These are phyloP conservation scores for Hydrochoerus hydrochaeris DNA, from an alignment of 2,113 vertebrate genomes.

Conservation along the genomic window DNA sequence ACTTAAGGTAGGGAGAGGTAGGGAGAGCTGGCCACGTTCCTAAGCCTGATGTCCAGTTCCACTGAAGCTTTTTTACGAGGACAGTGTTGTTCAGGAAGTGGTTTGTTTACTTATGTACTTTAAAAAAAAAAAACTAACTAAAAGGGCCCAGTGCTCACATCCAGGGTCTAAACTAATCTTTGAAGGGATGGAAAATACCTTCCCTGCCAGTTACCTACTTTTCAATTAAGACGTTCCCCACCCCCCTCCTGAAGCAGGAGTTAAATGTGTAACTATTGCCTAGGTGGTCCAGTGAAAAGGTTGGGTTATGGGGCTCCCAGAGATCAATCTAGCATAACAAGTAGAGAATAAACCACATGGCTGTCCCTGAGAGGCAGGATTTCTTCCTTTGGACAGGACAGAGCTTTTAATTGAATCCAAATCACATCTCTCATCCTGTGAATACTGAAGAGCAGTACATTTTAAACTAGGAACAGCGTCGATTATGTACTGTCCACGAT, in stretches of 20 bases:
- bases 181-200: background rate
- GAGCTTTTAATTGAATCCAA: conserved; percentile 75
- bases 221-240: background rate
- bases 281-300: background rate
- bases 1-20: too few species aligned
- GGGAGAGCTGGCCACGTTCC: background rate
- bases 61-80: background rate
- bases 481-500: conserved; percentile 46
- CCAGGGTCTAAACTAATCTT: background rate
- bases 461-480: conserved; percentile 63
- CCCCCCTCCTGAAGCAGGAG: background rate
- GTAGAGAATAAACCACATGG: background rate
- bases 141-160: background rate
- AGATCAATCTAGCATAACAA: background rate
- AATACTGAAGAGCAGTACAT: conserved; percentile 60
- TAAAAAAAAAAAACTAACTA: background rate
- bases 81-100: background rate
- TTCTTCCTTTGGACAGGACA: conserved; percentile 49
- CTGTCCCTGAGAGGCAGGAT: conserved; percentile 14
- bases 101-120: background rate
- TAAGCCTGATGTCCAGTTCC: background rate
- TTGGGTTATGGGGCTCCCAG: background rate
- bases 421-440: conserved; percentile 39
- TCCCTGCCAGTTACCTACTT: background rate
- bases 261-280: background rate